Conservation (phyloP, 2,113 vertebrate genomes). For the Melanocharis versteri region DNA sequence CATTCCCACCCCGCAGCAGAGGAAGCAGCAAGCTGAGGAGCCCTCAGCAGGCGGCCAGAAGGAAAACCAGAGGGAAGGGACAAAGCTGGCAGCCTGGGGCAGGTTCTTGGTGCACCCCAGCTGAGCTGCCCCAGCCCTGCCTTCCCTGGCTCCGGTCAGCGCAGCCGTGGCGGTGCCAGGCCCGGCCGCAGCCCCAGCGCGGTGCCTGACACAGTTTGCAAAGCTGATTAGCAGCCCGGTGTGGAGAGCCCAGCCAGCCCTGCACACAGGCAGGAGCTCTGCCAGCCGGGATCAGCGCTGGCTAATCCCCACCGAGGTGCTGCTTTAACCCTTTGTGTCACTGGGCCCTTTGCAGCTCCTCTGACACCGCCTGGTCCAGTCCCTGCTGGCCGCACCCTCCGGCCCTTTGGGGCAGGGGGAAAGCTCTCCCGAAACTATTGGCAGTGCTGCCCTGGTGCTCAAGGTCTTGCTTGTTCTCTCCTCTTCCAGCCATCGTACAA, state of each 20-base stretch:
- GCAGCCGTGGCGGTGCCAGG: accelerated
- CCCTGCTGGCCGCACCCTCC: not conserved
- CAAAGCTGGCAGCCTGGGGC: accelerated
- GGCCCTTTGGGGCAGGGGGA: not conserved
- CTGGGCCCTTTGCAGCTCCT: not conserved
- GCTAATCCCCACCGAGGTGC: not conserved
- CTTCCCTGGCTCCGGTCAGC: accelerated
- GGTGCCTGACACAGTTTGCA: not conserved
- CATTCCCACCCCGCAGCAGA: accelerated
- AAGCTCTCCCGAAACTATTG: accelerated
- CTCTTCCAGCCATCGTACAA: conserved; percentile 92
- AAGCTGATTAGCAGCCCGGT: conserved; percentile 27
- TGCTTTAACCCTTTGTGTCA: not conserved
- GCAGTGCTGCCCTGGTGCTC: not conserved
- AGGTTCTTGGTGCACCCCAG: not conserved
- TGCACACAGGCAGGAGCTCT: not conserved
- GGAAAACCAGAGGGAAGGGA: not conserved
- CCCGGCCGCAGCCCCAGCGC: not conserved
- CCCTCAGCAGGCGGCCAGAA: not conserved
- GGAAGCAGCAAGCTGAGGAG: not conserved
- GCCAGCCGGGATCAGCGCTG: not conserved
- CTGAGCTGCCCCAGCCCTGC: not conserved
- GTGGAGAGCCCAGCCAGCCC: not conserved
- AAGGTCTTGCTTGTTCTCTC: not conserved
- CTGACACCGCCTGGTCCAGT: accelerated